A percentile compares a stretch with the other conserved stretches of the same genome.
Evolutionary conservation across 2,797 vertebrate species (phyloP).

Genomic region (Pteronotus mesoamericanus): DNA sequence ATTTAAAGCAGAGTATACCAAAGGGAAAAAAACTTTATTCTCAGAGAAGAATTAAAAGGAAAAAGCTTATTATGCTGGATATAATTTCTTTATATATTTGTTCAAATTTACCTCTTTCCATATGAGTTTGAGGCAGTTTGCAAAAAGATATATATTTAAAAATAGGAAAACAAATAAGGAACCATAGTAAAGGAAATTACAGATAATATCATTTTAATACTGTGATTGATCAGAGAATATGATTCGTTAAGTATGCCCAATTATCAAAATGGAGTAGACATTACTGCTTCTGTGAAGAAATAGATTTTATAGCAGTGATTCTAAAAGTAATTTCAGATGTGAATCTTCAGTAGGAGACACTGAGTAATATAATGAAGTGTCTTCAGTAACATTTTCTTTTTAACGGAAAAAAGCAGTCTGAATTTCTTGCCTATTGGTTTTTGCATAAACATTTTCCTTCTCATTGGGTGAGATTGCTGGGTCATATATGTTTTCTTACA

Average conservation of each 20-base stretch:
- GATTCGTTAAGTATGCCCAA: not conserved
- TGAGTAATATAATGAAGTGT: not conserved
- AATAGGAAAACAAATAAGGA: not conserved
- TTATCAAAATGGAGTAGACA: not conserved
- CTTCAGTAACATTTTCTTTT: conserved; percentile 9
- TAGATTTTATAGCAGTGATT: not conserved
- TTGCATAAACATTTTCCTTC: not conserved
- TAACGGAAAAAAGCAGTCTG: not conserved
- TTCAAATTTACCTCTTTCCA: not conserved
- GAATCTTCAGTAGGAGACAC: not conserved
- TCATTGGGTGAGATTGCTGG: not conserved
- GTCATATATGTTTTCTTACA: not conserved
- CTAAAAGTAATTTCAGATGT: not conserved
- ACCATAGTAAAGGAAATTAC: not conserved
- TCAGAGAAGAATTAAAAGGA: conserved; percentile 1
- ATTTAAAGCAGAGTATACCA: not conserved
- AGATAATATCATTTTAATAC: not conserved
- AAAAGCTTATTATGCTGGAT: not conserved
- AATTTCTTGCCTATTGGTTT: not conserved
- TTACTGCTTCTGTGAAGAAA: not conserved
- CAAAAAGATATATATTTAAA: not conserved
- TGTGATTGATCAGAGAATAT: not conserved
- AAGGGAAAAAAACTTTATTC: not conserved
- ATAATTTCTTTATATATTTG: not conserved
- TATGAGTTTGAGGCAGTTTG: not conserved